Evolutionary conservation across 2,113 vertebrate species (phyloP).

Genomic region (Dendropsophus ebraccatus): DNA sequence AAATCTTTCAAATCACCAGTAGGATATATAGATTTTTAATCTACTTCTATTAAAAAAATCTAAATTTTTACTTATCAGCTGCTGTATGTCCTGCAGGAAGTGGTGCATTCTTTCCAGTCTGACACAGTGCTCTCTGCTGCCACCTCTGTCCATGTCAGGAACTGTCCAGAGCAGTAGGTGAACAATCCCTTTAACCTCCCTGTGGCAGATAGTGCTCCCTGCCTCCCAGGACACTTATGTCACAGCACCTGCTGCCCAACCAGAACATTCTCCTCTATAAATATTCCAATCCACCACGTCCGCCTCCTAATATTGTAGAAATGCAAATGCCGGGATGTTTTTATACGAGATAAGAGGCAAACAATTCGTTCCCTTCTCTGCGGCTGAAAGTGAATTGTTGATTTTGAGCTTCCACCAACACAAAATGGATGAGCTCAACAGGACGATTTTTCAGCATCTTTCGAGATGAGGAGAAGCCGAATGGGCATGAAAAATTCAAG

Average conservation of each 20-base stretch:
- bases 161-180: no score
- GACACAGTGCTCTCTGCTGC: no score
- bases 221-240: no score
- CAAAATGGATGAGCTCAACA: conserved; percentile 24
- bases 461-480: background rate
- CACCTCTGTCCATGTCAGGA: no score
- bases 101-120: no score
- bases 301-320: background rate
- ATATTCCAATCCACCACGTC: background rate
- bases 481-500: conserved; percentile 33
- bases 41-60: no score
- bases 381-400: conserved; percentile 16
- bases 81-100: no score
- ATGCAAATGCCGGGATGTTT: conserved; percentile 29
- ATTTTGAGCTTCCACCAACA: background rate
- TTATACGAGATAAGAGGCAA: conserved; percentile 29
- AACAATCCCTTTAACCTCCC: no score
- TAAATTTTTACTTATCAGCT: no score
- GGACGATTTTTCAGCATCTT: conserved; percentile 4
- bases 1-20: no score
- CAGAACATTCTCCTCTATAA: background rate
- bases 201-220: no score
- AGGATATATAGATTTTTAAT: no score
- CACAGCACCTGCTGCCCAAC: background rate
- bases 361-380: conserved; percentile 9